Conservation (phyloP, 2,113 vertebrate species). For the Brienomyrus longianalis region DNA sequence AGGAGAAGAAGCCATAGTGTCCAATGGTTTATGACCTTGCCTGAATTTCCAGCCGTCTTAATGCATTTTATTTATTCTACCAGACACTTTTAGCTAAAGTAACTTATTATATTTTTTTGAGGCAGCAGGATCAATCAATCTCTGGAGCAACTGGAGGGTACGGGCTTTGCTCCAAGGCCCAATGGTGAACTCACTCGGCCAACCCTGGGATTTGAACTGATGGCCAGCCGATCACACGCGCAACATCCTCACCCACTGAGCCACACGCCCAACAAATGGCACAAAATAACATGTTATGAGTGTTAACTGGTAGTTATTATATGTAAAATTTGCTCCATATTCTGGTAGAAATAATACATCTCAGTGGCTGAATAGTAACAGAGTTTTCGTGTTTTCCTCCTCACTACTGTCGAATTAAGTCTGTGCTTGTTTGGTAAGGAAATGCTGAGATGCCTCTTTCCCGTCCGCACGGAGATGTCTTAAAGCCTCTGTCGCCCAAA, state of each 20-base stretch:
- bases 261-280: background rate
- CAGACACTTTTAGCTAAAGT: background rate
- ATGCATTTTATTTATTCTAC: background rate
- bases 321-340: background rate
- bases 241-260: background rate
- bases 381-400: background rate
- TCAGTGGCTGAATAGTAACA: background rate
- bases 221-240: background rate
- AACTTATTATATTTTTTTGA: background rate
- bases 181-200: background rate
- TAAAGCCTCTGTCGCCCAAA: background rate
- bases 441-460: background rate
- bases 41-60: slow-evolving; percentile 1
- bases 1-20: background rate
- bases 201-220: background rate
- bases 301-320: background rate
- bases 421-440: background rate
- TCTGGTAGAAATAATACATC: background rate
- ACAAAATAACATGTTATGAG: background rate
- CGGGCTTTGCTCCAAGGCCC: background rate
- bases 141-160: background rate
- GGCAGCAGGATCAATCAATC: background rate
- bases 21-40: background rate
- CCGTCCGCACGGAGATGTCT: background rate
- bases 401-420: background rate